Evolutionary conservation across 2,113 vertebrate species (phyloP), one percentile per base, ranked within the genome.

Genomic region (Lamprologus callipterus): DNA sequence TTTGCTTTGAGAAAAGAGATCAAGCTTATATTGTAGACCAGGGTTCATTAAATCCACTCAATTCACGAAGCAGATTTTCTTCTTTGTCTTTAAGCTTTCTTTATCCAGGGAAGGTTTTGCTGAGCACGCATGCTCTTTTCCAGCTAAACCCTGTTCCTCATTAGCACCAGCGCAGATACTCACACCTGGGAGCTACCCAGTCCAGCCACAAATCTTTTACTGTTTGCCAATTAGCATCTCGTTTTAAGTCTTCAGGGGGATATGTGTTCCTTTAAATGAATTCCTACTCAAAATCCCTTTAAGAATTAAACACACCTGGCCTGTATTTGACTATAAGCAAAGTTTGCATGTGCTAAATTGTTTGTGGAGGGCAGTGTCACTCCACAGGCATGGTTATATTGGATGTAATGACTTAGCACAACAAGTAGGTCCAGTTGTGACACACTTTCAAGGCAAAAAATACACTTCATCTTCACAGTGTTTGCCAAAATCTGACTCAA

Each of bases 41-140:
- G 60, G 68, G 90, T 91, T 94, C 88, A 94, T 93, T 93, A 89
- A 95, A 94, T 91, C 91, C 84, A 89, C 84, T 93, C 87, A 87
- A 88, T 94, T 91, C 85, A 90, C 83, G 58, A 87, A 89, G 90
- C 87, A 91, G 82, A 93, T 93, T 92, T 93, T 85, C 79, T 78
- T 90, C 88, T 94, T 93, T 92, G 91, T 93, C 91, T 94, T 91
- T 89, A 93, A 94, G 92, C 92, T 89, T 81, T 84, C 91, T 93
- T 90, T 88, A 92, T 93, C 89, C 90, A 26, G 83, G 78, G 75
- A 60, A 85, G 79, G 68, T 91, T 93, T 93, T 93, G 93, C 92
- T 93, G 90, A 95, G 92, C 88, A 73, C 35, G 90, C 93, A 90
- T 49, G 86, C 90, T 93, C 86, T 92, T 94, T 92, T 93, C 88